These are phyloP conservation scores for Lateolabrax maculatus DNA, from an alignment of 2,797 vertebrate species.

Conservation along the genomic window DNA sequence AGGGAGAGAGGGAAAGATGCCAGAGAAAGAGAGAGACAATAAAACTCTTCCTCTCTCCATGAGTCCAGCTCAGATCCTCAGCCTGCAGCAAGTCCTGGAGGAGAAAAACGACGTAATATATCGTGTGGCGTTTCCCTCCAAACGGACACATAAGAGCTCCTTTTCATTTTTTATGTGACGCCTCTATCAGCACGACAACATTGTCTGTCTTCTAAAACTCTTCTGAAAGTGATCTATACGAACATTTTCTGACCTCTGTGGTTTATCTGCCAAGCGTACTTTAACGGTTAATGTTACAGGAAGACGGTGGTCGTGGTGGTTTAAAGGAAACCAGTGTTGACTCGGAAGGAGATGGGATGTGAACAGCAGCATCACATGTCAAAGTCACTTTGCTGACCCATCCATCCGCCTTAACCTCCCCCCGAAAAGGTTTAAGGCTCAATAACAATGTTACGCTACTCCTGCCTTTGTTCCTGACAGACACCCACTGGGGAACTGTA, in stretches of 20 bases:
- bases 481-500: no score
- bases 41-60: neutral
- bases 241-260: neutral
- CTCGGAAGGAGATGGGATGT: neutral
- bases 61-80: neutral
- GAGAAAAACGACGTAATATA: neutral
- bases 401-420: neutral
- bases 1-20: neutral
- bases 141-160: neutral
- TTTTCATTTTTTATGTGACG: no score
- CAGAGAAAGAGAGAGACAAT: neutral
- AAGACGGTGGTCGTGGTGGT: neutral
- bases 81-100: no score
- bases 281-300: neutral
- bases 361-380: conserved; percentile 4
- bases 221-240: no score
- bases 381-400: neutral
- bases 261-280: no score
- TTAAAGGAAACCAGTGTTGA: neutral
- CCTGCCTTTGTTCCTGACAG: neutral
- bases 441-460: neutral
- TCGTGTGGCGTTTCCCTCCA: neutral
- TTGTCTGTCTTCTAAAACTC: no score
- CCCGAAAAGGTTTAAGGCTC: neutral
- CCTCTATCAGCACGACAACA: no score